Conservation (phyloP, 2,888 invertebrate species). For the Saturnia pavonia region DNA sequence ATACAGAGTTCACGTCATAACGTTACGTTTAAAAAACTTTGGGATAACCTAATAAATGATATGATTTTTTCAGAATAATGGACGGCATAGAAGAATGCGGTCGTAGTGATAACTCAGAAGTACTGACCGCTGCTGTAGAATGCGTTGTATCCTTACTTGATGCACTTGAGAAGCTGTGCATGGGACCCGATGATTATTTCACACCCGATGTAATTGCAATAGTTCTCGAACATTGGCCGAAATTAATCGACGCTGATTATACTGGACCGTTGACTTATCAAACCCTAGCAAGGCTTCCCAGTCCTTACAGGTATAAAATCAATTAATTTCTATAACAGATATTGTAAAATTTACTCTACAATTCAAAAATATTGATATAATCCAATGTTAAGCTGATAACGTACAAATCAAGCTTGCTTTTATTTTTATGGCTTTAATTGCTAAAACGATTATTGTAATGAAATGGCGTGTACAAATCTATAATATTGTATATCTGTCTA, state of each 20-base stretch:
- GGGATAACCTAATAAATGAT: not conserved
- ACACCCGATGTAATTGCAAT: conserved; percentile 60
- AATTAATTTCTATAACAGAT: not conserved
- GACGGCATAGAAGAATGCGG: conserved; percentile 96
- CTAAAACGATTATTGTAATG: too few species aligned
- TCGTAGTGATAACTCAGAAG: conserved; percentile 88
- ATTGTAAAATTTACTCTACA: not conserved
- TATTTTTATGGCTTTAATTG: too few species aligned
- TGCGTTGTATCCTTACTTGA: conserved; percentile 92
- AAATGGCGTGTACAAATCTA: too few species aligned
- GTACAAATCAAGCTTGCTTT: not conserved
- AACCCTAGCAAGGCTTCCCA: conserved; percentile 90
- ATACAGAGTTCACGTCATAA: conserved; percentile 16
- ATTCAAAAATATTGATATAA: not conserved
- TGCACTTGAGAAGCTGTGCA: conserved; percentile 91
- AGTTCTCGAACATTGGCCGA: conserved; percentile 85
- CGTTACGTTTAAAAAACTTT: not conserved
- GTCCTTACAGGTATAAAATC: conserved; percentile 86
- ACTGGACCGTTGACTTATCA: conserved; percentile 93
- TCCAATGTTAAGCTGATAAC: not conserved
- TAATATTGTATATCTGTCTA: too few species aligned
- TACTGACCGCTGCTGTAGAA: conserved; percentile 90
- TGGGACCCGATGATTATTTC: conserved; percentile 81
- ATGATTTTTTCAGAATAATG: conserved; percentile 83
- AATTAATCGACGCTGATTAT: conserved; percentile 89